Evolutionary conservation across 2,113 vertebrate species (phyloP).

Genomic region (Crocuta crocuta): DNA sequence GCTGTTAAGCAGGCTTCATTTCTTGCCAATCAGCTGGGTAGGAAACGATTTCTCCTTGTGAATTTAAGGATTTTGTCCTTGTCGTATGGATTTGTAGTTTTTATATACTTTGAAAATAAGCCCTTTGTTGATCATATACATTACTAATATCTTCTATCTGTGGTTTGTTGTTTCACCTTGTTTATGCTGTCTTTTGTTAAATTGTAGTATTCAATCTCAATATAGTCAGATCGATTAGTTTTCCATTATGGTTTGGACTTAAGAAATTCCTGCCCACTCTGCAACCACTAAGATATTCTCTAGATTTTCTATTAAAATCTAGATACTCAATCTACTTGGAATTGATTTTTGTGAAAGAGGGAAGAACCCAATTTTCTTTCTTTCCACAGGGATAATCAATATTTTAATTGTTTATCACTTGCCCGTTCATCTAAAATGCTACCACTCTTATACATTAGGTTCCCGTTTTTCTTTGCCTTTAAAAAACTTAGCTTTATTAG

Average conservation of each 20-base stretch:
- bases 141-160: background rate
- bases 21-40: background rate
- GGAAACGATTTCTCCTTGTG: background rate
- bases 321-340: background rate
- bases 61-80: slow-evolving; percentile 34
- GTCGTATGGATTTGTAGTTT: background rate
- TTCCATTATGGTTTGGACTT: background rate
- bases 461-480: background rate
- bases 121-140: background rate
- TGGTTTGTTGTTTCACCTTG: background rate
- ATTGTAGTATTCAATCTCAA: background rate
- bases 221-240: background rate
- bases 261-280: background rate
- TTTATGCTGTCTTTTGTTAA: background rate
- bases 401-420: slow-evolving; percentile 11
- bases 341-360: background rate
- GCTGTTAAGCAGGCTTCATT: background rate
- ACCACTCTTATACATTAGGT: background rate
- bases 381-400: background rate
- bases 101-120: slow-evolving; percentile 15
- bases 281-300: background rate
- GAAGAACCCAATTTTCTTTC: background rate
- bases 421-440: background rate
- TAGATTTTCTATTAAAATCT: background rate
- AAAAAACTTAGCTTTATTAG: background rate